Evolutionary conservation across 2,888 invertebrate genomes (phyloP), one percentile per base, ranked within the genome.

Genomic region (Linyphia triangularis): DNA sequence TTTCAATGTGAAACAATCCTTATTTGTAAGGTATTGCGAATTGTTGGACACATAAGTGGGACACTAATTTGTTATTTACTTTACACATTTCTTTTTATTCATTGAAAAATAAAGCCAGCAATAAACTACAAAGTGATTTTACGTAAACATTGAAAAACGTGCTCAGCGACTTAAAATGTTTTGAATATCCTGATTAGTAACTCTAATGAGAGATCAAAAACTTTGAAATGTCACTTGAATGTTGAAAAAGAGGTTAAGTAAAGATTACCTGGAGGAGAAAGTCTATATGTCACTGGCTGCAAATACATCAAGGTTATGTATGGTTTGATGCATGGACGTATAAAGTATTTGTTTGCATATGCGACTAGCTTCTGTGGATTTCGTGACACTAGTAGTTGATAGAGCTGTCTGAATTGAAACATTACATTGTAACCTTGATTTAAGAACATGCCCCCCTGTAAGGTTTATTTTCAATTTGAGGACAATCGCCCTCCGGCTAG

Each of bases 401-500:
- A 81, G 81, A 81, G 81, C 79, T 81, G 86, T 86, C 81, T 30
- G 16, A 9, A 43, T 51, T 88, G 86, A 88, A 81, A 88, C 86
- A 81, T 69, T 33, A 43, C 85, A 26, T 67, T 33, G 33, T 61
- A 72, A 63, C 72, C 43, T 78, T 85, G 85, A 85, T 85, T 85
- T 85, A 85, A 63, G 67, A 59, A 69, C 26, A 63, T 57, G 33
- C 78, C 78, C 51, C n/a, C 78, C 72, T 51, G 85, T 30, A n/a
- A 63, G 28, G 85, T 79, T 79, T 79, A 79, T 79, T 85, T 85
- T 85, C 85, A 85, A 81, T 88, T 88, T 88, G 24, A 72, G 69
- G 37, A 26, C 79, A 59, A 57, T 26, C 26, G 28, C 19, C 57
- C n/a, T n/a, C n/a, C n/a, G n/a, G n/a, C n/a, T n/a, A n/a, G n/a